Base-by-base conservation (phyloP, 2,797 vertebrate species). In the Carduelis carduelis region DNA sequence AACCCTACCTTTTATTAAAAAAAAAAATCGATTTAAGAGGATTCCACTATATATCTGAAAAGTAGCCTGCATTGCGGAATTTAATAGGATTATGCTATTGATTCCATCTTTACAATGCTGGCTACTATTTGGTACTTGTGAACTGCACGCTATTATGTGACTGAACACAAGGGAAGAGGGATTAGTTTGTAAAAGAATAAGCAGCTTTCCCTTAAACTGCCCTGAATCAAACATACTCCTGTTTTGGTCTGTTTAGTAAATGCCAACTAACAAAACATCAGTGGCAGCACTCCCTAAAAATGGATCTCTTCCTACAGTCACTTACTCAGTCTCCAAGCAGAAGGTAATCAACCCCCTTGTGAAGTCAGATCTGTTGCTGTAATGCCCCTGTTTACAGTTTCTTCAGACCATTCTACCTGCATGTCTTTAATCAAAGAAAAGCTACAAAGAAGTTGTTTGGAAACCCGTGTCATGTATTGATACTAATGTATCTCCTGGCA, bases 91-190 rank as follows among this genome's bases (percentile, higher is more conserved):
- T 98, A 98, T 92, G 64, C 49, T 97, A 98, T 98, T 96, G 97
- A 98, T 98, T 96, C 85, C 74, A 97, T 97, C 96, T 95, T 84
- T 95, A 95, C 92, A 96, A 89, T 95, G 82, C 80, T 94, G 59
- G 96, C 96, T 95, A 83, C 57, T 88, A 76, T 95, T 94, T 94
- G 96, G 92, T 97, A 76, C 91, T 88, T 96, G 88, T 95, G 96
- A 97, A 94, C 95, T 86, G 78, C 68, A 97, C 96, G 96, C 94
- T 87, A 96, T 97, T 97, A 97, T 97, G 96, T 96, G 98, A 98
- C 97, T 97, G 98, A 98, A 97, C 97, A 98, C 96, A 97, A 96
- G 96, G 98, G 97, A 98, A 98, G 98, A 97, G 90, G 98, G 98
- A 99, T 99, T 99, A 99, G 97, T 98, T 86, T 94, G n/a, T 93